A percentile compares a stretch with the other conserved stretches of the same genome.
These are phyloP conservation scores for Ellobium chinense DNA, from an alignment of 2,888 invertebrate genomes.

Conservation along the genomic window DNA sequence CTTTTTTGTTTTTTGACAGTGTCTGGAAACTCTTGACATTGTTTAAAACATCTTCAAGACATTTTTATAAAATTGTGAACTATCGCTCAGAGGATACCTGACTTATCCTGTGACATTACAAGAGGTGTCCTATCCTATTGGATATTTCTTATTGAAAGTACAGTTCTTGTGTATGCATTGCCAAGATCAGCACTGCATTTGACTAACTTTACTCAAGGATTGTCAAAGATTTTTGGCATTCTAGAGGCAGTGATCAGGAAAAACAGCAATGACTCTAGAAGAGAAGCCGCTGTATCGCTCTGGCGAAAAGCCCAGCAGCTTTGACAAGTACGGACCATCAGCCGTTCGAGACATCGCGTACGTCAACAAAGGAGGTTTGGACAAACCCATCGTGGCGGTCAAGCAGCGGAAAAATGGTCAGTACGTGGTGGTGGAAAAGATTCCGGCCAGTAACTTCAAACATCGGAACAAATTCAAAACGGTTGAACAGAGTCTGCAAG, in stretches of 20 bases:
- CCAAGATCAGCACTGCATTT: too few relatives aligned
- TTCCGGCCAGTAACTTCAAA: conserved; percentile 48
- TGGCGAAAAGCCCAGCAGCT: conserved; percentile 2
- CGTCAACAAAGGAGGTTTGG: conserved; percentile 19
- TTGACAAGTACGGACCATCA: conserved; percentile 40
- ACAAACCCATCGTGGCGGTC: conserved; percentile 58
- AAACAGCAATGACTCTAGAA: conserved; percentile 2
- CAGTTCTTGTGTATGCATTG: too few relatives aligned
- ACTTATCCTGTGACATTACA: too few relatives aligned
- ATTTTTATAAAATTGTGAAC: too few relatives aligned
- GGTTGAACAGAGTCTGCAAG: conserved; percentile 35
- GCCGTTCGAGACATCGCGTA: conserved; percentile 27
- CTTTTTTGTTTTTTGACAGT: too few relatives aligned
- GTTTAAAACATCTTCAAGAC: too few relatives aligned
- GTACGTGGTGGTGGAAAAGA: conserved; percentile 66
- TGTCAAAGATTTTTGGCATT: too few relatives aligned
- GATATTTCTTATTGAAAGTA: too few relatives aligned
- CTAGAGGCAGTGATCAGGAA: background rate
- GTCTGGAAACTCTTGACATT: too few relatives aligned
- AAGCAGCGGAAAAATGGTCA: conserved; percentile 62
- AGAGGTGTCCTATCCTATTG: too few relatives aligned
- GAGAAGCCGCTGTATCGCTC: background rate
- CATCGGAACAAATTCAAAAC: conserved; percentile 12
- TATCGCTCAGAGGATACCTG: too few relatives aligned
- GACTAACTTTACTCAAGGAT: too few relatives aligned